Conservation (phyloP, 2,113 vertebrate genomes). For the Bostrychus sinensis region DNA sequence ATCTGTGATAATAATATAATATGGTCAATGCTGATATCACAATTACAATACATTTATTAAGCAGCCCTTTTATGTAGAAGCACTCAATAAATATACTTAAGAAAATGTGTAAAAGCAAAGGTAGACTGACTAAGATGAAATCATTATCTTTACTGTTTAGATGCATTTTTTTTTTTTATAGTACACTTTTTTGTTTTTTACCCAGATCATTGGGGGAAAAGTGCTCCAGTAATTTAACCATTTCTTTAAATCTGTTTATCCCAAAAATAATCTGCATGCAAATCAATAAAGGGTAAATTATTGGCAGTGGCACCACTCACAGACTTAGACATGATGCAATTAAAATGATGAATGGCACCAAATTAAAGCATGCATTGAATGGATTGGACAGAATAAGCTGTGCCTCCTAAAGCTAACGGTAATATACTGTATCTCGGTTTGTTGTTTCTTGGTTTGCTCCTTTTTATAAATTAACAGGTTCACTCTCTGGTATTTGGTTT, state of each 20-base stretch:
- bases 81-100: no score
- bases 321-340: slow-evolving; percentile 9
- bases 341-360: slow-evolving; percentile 6
- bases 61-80: no score
- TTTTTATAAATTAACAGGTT: background rate
- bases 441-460: background rate
- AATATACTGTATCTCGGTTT: background rate
- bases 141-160: no score
- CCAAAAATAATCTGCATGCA: slow-evolving; percentile 2
- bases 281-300: slow-evolving; percentile 5
- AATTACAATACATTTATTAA: no score
- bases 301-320: background rate
- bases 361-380: background rate
- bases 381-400: background rate
- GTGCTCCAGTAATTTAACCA: background rate
- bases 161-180: no score
- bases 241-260: background rate
- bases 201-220: no score
- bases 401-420: background rate
- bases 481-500: no score
- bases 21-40: no score
- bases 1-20: no score
- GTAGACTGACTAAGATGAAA: no score
- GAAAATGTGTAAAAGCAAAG: no score
- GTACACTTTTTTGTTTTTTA: no score